Evolutionary conservation across 2,888 invertebrate genomes (phyloP).

Genomic region (Brassicogethes aeneus): DNA sequence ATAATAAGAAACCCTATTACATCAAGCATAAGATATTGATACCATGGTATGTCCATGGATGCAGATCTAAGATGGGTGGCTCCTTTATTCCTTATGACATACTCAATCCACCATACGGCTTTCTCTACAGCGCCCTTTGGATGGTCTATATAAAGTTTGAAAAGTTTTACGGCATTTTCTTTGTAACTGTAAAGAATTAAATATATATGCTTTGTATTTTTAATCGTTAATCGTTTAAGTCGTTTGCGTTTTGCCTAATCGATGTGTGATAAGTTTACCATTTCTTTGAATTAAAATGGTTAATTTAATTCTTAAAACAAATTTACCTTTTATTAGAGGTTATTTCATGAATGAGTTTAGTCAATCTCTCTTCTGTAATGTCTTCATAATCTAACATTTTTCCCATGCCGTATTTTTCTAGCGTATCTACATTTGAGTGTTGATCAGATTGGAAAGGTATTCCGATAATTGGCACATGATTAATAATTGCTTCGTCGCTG

Average conservation of each 20-base stretch:
- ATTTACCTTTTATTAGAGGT: constrained; percentile 14
- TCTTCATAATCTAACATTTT: constrained; percentile 16
- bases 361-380: constrained; percentile 14
- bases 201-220: too few relatives aligned
- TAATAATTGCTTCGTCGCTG: constrained; percentile 1
- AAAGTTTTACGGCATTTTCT: constrained; percentile 17
- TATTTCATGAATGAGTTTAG: constrained; percentile 15
- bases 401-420: constrained; percentile 19
- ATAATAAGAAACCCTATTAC: constrained; percentile 18
- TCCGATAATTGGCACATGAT: constrained; percentile 33
- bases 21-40: constrained; percentile 41
- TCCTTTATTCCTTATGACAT: constrained; percentile 40
- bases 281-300: too few relatives aligned
- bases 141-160: constrained; percentile 16
- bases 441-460: constrained; percentile 41
- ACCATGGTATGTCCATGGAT: constrained; percentile 36
- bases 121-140: constrained; percentile 19
- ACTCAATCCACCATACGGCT: constrained; percentile 40
- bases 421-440: constrained; percentile 31
- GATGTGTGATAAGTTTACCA: too few relatives aligned
- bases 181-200: too few relatives aligned
- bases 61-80: constrained; percentile 15
- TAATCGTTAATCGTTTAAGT: too few relatives aligned
- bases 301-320: too few relatives aligned
- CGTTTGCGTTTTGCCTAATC: too few relatives aligned